Conservation (phyloP, 2,797 vertebrate genomes). For the Neosilurus mollespiculum region DNA sequence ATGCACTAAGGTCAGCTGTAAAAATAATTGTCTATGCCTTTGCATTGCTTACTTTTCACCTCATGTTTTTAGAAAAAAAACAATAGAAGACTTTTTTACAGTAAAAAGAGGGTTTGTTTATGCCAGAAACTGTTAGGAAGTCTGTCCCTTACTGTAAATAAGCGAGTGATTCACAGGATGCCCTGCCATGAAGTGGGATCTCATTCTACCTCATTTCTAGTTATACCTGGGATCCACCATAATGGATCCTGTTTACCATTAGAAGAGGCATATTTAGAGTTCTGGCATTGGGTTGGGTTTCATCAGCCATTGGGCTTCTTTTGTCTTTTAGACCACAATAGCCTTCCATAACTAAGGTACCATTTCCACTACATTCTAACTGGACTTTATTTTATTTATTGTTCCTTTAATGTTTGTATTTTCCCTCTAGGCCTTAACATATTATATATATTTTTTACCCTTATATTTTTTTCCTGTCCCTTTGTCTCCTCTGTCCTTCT, state of each 20-base stretch:
- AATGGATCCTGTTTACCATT: neutral
- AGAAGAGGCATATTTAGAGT: neutral
- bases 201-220: neutral
- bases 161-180: neutral
- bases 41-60: too few relatives aligned
- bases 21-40: too few relatives aligned
- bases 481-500: constrained; percentile 1
- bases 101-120: too few relatives aligned
- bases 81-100: too few relatives aligned
- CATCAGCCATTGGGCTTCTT: neutral
- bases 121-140: too few relatives aligned
- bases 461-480: neutral
- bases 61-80: too few relatives aligned
- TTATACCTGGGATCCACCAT: neutral
- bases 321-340: neutral
- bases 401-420: neutral
- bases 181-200: neutral
- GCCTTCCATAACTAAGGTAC: neutral
- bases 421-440: neutral
- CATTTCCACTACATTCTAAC: neutral
- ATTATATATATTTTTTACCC: neutral
- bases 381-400: neutral
- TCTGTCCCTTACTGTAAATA: neutral
- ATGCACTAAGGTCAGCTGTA: too few relatives aligned
- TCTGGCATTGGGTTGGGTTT: neutral